Percentiles rank a stretch among this genome's conserved stretches.
Conservation (phyloP, 2,113 vertebrate species). For the Formicarius rufipectus region DNA sequence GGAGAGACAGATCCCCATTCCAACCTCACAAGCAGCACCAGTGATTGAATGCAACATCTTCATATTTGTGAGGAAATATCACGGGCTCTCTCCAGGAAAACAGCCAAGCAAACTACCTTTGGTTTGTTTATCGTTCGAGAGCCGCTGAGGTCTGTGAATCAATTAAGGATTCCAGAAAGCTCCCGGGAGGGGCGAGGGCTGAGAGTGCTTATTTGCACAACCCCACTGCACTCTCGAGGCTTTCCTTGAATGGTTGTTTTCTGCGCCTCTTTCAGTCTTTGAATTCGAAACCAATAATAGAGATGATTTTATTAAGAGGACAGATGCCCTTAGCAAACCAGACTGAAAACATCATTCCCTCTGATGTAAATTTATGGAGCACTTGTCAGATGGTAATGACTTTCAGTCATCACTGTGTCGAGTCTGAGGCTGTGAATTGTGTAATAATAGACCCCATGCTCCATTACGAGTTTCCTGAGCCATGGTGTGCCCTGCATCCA, state of each 20-base stretch:
- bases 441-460: constrained; percentile 53
- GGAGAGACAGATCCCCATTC: not conserved
- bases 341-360: constrained; percentile 24
- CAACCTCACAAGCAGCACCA: not conserved
- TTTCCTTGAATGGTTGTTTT: not conserved
- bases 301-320: not conserved
- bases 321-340: constrained; percentile 25
- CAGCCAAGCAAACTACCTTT: not conserved
- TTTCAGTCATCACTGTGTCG: constrained; percentile 64
- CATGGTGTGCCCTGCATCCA: constrained; percentile 51
- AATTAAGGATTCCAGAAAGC: constrained; percentile 9
- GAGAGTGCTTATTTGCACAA: not conserved
- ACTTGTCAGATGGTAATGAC: constrained; percentile 59
- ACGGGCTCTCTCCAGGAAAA: not conserved
- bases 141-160: not conserved
- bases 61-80: not conserved
- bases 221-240: not conserved
- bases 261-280: not conserved
- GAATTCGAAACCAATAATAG: not conserved
- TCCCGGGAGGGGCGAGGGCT: not conserved
- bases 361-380: constrained; percentile 42
- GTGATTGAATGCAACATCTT: not conserved
- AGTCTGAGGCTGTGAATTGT: constrained; percentile 61
- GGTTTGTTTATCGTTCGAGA: not conserved
- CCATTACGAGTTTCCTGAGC: constrained; percentile 64